Evolutionary conservation across 2,888 invertebrate species (phyloP), one percentile per base, ranked within the genome.

Genomic region (Scelioninae gen. 1): DNA sequence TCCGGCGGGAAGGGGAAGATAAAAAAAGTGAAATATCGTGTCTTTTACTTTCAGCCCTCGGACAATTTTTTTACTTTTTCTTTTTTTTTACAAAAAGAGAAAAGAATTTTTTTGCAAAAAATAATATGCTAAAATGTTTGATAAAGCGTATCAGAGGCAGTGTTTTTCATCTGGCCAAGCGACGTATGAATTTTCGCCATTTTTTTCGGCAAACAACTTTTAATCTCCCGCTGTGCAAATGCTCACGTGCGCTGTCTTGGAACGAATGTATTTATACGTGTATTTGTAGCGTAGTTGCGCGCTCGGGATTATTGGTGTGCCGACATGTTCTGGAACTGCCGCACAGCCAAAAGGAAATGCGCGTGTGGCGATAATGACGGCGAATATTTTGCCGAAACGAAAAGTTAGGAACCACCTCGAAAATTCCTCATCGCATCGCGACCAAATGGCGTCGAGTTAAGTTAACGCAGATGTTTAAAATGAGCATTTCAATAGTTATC

Each of bases 161-260:
- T 32, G 72, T 79, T 68, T 80, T 74, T 80, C 68, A 68, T 74
- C 51, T 29, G 56, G 23, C 8, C 66, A 49, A 74, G 74, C 68
- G 23, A 29, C 65, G 72, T 69, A 68, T 75, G 75, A 62, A 38
- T 38, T 62, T 80, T 43, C 32, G 16, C 47, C 31, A 53, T 65
- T 80, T 79, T 79, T 66, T 85, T 85, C 72, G 85, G 69, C 87
- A 88, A 88, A 87, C 88, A 88, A 87, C 88, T 90, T 89, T 90
- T 89, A 90, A 90, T 90, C 89, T 88, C 82, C 84, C 85, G 82
- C 85, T 71, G 76, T 75, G 68, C 77, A 60, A 78, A 58, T 72
- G 72, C 65, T 72, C 72, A 65, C 79, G 66, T 72, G 81, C 71
- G 65, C 34, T 76, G 69, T 82, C 82, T 77, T 77, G 71, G 66